phyloP scores from a whole-genome alignment of 1,140 invertebrate genomes.

The Sipha flava region DNA sequence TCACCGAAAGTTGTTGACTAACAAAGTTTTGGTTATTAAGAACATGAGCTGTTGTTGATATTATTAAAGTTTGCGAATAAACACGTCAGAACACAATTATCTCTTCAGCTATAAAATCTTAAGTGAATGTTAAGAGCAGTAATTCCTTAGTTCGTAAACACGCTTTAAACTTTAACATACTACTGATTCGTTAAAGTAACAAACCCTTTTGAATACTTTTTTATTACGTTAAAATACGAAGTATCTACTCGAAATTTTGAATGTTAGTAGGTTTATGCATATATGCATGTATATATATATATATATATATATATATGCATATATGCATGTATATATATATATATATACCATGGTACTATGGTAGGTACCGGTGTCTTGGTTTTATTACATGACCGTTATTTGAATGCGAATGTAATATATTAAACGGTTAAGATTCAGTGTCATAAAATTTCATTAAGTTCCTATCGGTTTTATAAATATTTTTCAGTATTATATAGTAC shows the following conservation, averaged over 20 bases:
- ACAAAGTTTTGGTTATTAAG: conserved; percentile 1
- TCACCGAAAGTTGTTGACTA: neutral
- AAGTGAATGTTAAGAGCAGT: neutral
- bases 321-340: too few species aligned
- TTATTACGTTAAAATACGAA: neutral
- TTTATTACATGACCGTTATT: too few species aligned
- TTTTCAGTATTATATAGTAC: too few species aligned
- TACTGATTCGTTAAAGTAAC: neutral
- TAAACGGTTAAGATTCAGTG: too few species aligned
- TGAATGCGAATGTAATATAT: too few species aligned
- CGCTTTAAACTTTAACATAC: neutral
- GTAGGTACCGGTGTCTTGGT: too few species aligned
- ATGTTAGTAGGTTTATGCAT: too few species aligned
- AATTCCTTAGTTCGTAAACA: neutral
- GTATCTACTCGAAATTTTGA: neutral
- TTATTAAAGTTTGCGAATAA: neutral
- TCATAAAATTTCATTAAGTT: too few species aligned
- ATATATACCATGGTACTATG: too few species aligned
- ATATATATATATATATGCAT: too few species aligned
- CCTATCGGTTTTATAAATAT: too few species aligned
- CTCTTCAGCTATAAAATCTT: neutral
- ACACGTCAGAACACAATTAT: conserved; percentile 13
- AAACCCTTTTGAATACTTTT: neutral
- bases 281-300: too few species aligned
- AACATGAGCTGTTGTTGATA: neutral